Evolutionary conservation across 1,140 invertebrate genomes (phyloP), one percentile per base, ranked within the genome.

Genomic region (Camponotus vicinus): DNA sequence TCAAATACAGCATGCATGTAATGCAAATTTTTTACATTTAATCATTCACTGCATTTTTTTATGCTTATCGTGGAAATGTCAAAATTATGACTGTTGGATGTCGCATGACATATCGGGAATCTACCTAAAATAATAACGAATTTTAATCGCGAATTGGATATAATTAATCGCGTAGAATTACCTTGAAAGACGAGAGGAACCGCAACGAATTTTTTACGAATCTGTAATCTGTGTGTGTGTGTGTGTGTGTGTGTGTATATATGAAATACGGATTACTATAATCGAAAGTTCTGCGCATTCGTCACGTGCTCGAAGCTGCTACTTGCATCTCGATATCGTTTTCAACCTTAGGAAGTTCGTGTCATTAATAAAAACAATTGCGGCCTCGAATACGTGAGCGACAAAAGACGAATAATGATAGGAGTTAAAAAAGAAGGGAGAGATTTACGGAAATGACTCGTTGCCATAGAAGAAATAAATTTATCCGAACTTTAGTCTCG

Each of bases 341-440:
- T 5, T 2, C 3, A 37, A 2, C 34, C 70, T 57, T 59, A 27
- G 27, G 18, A 21, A 32, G 45, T 73, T 52, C 79, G 79, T 83
- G 79, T 83, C 55, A 4, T 61, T 42, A 34, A 49, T 61, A 63
- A 83, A 83, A 83, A 83, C 69, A 73, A 57, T 18, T 11, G 15
- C 8, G 21, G 11, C 34, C 18, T 45, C 52, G 69, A 37, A 70
- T 75, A 83, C 49, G 37, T 45, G 27, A 45, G 37, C 3, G 57
- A 82, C 15, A 13, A 42, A 55, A 15, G 13, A n/a, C 4, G 13
- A 34, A 80, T 57, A 69, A 69, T 9, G 15, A 13, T 52, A 52
- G 0, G 0, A 13, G 1, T 0, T 0, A 4, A 40, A 11, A 3
- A 15, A 64, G 27, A 32, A 45, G 40, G 13, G 8, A 21, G 18